Conservation (phyloP, 2,888 invertebrate genomes). For the Digitonthophagus gazella region DNA sequence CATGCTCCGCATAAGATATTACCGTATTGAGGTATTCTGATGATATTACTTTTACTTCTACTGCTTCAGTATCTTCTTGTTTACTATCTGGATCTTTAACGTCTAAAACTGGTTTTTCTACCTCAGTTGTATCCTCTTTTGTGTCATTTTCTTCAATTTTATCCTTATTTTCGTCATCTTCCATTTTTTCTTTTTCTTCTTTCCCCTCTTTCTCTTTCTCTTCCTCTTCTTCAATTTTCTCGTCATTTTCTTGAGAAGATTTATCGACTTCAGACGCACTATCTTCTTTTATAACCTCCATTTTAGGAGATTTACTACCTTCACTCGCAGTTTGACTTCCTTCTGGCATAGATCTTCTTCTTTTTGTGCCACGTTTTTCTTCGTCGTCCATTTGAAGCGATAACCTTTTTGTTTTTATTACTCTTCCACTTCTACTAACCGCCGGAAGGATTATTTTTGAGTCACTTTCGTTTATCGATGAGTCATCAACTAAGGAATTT, state of each 20-base stretch:
- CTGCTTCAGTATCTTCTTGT: constrained; percentile 22
- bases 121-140: too few relatives aligned
- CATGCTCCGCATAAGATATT: constrained; percentile 39
- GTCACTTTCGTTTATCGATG: not conserved
- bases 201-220: constrained; percentile 25
- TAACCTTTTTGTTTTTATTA: constrained; percentile 68
- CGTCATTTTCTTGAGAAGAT: too few relatives aligned
- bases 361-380: constrained; percentile 48
- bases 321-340: constrained; percentile 31
- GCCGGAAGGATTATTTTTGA: not conserved
- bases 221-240: constrained; percentile 8
- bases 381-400: constrained; percentile 45
- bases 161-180: constrained; percentile 13
- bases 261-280: not conserved
- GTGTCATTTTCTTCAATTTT: too few relatives aligned
- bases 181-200: constrained; percentile 18
- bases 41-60: constrained; percentile 32
- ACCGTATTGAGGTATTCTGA: constrained; percentile 31
- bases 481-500: not conserved
- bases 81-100: constrained; percentile 17
- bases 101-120: too few relatives aligned
- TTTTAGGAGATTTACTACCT: constrained; percentile 41
- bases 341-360: constrained; percentile 27
- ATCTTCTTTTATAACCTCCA: constrained; percentile 23
- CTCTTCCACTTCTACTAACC: constrained; percentile 67